A percentile compares a stretch with the other conserved stretches of the same genome.
These are phyloP conservation scores for Fregetta grallaria DNA, from an alignment of 2,113 vertebrate genomes.

Conservation along the genomic window DNA sequence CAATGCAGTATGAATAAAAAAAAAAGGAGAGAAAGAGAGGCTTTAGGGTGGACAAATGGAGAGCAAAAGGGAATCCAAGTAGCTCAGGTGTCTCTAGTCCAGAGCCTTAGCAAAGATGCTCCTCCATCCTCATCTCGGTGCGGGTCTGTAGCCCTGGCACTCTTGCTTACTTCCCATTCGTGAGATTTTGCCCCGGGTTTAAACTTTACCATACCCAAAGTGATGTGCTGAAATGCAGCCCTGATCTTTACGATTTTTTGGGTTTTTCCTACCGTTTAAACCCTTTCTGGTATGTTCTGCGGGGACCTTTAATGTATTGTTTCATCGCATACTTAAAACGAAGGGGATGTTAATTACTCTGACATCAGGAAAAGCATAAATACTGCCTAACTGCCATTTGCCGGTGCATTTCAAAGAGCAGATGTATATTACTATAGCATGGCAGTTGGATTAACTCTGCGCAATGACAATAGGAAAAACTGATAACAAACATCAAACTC, in stretches of 20 bases:
- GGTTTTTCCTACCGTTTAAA: not conserved
- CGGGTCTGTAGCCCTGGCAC: fast-evolving
- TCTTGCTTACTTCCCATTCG: not conserved
- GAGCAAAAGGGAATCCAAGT: constrained; percentile 47
- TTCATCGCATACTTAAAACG: not conserved
- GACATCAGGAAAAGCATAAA: not conserved
- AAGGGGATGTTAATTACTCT: not conserved
- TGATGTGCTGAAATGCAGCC: not conserved
- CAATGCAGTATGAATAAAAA: constrained; percentile 56
- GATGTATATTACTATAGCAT: not conserved
- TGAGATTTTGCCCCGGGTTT: not conserved
- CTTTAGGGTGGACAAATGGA: constrained; percentile 43
- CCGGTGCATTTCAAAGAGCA: constrained; percentile 41
- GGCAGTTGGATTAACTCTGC: not conserved
- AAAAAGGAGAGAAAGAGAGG: not conserved
- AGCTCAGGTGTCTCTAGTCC: not conserved
- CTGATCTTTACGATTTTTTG: not conserved
- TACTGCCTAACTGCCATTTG: not conserved
- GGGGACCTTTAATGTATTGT: not conserved
- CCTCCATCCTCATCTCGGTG: not conserved
- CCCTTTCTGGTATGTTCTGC: not conserved
- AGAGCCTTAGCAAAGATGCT: not conserved
- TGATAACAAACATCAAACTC: constrained; percentile 42
- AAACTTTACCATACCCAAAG: not conserved
- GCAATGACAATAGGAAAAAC: constrained; percentile 23